Base-by-base conservation (phyloP, 2,113 vertebrate genomes). In the Sapayoa aenigma region DNA sequence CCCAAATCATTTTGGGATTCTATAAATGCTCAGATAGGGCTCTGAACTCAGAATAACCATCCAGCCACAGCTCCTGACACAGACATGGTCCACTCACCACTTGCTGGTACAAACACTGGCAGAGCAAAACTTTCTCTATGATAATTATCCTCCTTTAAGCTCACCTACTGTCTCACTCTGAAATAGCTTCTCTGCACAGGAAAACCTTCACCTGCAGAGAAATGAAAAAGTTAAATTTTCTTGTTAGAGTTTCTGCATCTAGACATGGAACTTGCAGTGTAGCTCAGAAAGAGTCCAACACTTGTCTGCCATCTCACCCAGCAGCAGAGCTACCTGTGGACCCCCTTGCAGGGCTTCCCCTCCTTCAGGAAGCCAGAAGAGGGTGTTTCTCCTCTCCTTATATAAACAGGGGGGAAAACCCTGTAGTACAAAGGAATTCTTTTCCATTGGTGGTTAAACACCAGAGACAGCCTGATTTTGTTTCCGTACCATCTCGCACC, bases 201-300 rank as follows among this genome's bases (percentile, higher is more conserved):
- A 13, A 77, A 58, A 33, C 6, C 22, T 44, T 28, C 63, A 69
- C 6, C 14, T 59, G 11, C 13, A 39, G 42, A 18, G 12, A 24
- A 12, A 46, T 19, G 18, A 46, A 46, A 20, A 46, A 20, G 44
- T 46, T 46, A 7, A 5, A 2, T 14, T 49, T 37, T 25, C 9
- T 24, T 44, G 39, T 58, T 3, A 11, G 25, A 46, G 16, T 22
- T 89, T 65, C 35, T n/a, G 6, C 12, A 66, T 49, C 39, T 46
- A 35, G 52, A n/a, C 1, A 3, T 1, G 5, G 2, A 63, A 28
- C 16, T 25, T 31, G 39, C 8, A 4, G 18, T 0, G 1, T 18
- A 59, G 31, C 35, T 77, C 39, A 3, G 9, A 22, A 56, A 18
- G 46, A 27, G 9, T 3, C 23, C 42, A 12, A 4, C 14, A 5